Evolutionary conservation across 2,888 invertebrate species (phyloP), one percentile per base, ranked within the genome.

Genomic region (Drosophila recens): DNA sequence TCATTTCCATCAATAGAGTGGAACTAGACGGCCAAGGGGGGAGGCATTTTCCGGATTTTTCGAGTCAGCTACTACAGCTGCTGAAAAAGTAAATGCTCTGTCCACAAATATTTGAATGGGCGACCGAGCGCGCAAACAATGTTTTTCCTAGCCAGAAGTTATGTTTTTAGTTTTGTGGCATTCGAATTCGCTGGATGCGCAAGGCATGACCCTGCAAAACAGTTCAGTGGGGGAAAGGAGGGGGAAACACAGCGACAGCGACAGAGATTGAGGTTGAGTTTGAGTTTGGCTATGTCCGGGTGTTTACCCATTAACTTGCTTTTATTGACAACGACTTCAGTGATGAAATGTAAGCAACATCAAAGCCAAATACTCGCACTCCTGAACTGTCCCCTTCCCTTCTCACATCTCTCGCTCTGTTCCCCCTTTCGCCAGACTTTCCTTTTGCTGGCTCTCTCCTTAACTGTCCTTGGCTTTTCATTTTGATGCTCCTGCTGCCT

Each of bases 341-440:
- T 82, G 85, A 86, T 86, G 88, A 85, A 86, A 86, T 85, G 87
- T 87, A 82, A 85, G 79, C 81, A 86, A 86, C 88, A 87, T 86
- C 85, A 86, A 86, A 86, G 85, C 85, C 79, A 72, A 85, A 79
- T 75, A 75, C 82, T 74, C 67, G 75, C 15, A 49, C 80, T 68
- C 65, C 67, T 51, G 38, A 15, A 40, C 58, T 59, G 51, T 68
- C 58, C 73, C 59, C 53, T 46, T 34, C 30, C 15, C 30, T 8
- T 17, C 10, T 2, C 46, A n/a, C 20, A 10, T 4, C 5, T 3
- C n/a, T 11, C 20, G 0, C 20, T 23, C 20, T n/a, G 5, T 8
- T 20, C 8, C 20, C 8, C 49, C 33, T 36, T 17, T 27, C 38
- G 1, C 45, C 23, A 9, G 43, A 43, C 43, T 43, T 20, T 13